These are phyloP conservation scores for Zosterops lateralis DNA, from an alignment of 2,113 vertebrate species.

Conservation along the genomic window DNA sequence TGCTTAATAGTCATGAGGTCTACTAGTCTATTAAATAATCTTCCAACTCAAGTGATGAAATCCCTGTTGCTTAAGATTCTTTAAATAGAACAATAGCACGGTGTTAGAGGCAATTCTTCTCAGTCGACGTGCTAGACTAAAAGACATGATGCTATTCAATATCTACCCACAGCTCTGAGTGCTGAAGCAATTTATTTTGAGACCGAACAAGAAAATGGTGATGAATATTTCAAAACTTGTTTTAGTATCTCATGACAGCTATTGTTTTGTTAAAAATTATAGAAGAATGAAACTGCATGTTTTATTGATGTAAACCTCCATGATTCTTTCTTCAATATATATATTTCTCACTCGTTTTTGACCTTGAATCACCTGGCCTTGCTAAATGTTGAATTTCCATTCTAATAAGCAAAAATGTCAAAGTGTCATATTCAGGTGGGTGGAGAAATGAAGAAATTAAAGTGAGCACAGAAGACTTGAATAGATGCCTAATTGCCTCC, in stretches of 20 bases:
- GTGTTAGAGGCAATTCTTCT: conserved; percentile 5
- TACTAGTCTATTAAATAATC: conserved; percentile 13
- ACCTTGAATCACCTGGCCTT: not conserved
- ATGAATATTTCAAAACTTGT: not conserved
- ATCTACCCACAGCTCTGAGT: not conserved
- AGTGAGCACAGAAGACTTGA: not conserved
- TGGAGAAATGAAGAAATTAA: not conserved
- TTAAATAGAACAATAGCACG: conserved; percentile 6
- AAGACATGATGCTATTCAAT: not conserved
- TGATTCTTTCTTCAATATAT: not conserved
- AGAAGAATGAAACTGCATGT: not conserved
- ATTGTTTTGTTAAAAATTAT: not conserved
- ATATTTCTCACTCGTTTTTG: not conserved
- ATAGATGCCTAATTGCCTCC: not conserved
- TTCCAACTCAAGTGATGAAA: conserved; percentile 10
- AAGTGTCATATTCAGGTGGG: not conserved
- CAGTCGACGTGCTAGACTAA: rapidly evolving
- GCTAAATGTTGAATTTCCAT: not conserved
- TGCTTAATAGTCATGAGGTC: not conserved
- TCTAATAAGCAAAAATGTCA: not conserved
- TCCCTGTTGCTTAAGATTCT: not conserved
- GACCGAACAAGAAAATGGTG: not conserved
- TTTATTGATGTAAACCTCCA: not conserved
- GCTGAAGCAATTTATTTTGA: conserved; percentile 20
- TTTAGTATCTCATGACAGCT: not conserved